Percentiles rank a stretch among this genome's conserved stretches.
These are phyloP conservation scores for Rotaria macrura DNA, from an alignment of 2,888 invertebrate genomes.

Conservation along the genomic window DNA sequence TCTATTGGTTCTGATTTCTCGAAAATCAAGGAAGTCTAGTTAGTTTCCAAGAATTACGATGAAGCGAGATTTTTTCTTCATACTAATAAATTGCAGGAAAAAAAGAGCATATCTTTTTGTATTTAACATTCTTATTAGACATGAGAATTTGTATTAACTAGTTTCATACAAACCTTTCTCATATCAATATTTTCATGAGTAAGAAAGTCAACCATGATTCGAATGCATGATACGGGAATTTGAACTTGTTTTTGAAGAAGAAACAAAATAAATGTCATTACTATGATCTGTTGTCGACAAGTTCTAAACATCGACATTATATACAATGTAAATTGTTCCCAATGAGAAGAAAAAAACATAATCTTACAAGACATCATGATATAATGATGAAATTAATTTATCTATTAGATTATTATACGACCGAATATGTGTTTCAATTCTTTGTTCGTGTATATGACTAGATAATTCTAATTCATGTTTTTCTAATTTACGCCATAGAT, in stretches of 20 bases:
- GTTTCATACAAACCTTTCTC: not conserved
- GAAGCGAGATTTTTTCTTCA: too few relatives aligned
- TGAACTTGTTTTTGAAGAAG: not conserved
- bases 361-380: not conserved
- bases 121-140: too few relatives aligned
- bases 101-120: too few relatives aligned
- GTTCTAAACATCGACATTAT: not conserved
- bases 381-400: not conserved
- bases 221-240: constrained; percentile 48
- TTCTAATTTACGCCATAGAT: not conserved
- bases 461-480: not conserved
- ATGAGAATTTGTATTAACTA: too few relatives aligned
- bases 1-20: too few relatives aligned
- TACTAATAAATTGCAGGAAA: too few relatives aligned
- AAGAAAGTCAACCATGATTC: constrained; percentile 38
- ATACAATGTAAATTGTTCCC: not conserved
- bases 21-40: too few relatives aligned
- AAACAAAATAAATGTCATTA: not conserved
- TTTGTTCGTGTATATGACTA: not conserved
- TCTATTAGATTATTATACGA: not conserved
- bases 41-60: too few relatives aligned
- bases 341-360: not conserved
- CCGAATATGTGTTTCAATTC: not conserved
- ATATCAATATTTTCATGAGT: constrained; percentile 26
- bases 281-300: not conserved